Base-by-base conservation (phyloP, 2,888 invertebrate species). In the Drosophila macrospina region DNA sequence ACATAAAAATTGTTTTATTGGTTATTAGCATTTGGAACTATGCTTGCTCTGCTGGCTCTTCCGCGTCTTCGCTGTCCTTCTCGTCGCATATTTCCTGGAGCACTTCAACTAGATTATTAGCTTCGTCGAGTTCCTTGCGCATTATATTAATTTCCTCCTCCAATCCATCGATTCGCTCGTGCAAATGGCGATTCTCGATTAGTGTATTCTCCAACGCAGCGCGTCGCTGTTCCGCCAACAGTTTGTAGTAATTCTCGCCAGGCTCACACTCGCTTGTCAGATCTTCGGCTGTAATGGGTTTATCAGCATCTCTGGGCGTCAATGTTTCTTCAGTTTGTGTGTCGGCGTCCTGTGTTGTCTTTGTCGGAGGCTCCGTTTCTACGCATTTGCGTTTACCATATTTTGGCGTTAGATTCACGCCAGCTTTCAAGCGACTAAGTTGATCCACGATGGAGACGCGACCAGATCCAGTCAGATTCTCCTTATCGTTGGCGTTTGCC, bases 171-270 rank as follows among this genome's bases (percentile, higher is more conserved):
- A 94, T 91, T 66, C 93, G 91, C 36, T 93, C 93, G 71, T 93
- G 93, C 20, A 94, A 88, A 76, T 93, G 93, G 67, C 94, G 94
- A 92, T 96, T 96, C 91, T 97, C 96, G 61, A 94, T 93, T 28
- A 97, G 93, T 26, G 96, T 94, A 69, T 95, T 94, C 82, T 96
- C 94, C 26, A 97, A 91, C 2, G 95, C 95, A 78, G 94, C 92
- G 63, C 95, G 94, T 66, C 96, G 94, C 84, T 95, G 95, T 89
- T 96, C 96, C 24, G 96, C 96, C 70, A 97, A 90, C 45, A 94
- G 92, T 91, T 96, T 93, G 96, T 96, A 97, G 90, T 97, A 97
- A 70, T 94, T 94, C 86, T 95, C 95, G 62, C 96, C 95, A 4
- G 96, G 95, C 36, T 93, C 94, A 61, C 94, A 94, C 62, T 94